Evolutionary conservation across 2,888 invertebrate species (phyloP).

Genomic region (Epinotia nisella): DNA sequence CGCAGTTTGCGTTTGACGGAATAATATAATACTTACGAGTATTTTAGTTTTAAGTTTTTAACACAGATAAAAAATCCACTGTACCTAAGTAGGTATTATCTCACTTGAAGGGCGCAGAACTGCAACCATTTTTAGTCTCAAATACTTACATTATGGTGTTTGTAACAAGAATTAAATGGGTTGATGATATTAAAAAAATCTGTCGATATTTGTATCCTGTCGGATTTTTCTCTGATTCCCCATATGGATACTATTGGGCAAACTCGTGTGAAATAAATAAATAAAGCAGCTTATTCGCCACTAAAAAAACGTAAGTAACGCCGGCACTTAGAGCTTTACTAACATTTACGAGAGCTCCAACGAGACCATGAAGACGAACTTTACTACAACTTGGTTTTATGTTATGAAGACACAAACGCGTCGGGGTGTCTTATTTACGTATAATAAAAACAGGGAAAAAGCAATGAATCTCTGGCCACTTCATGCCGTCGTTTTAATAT

Average conservation of each 20-base stretch:
- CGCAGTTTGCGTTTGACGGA: too few species aligned
- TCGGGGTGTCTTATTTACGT: slow-evolving; percentile 79
- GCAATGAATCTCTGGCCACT: slow-evolving; percentile 84
- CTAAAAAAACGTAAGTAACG: slow-evolving; percentile 52
- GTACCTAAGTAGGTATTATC: too few species aligned
- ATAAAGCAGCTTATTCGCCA: slow-evolving; percentile 39
- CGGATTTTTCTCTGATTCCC: too few species aligned
- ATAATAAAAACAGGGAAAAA: slow-evolving; percentile 83
- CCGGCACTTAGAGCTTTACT: slow-evolving; percentile 62
- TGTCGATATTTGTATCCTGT: too few species aligned
- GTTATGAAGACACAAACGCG: slow-evolving; percentile 78
- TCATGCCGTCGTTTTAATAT: slow-evolving; percentile 83
- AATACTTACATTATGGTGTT: too few species aligned
- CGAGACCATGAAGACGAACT: slow-evolving; percentile 66
- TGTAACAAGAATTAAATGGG: too few species aligned
- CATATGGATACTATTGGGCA: neutral
- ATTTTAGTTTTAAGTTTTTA: too few species aligned
- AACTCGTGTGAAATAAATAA: slow-evolving; percentile 33
- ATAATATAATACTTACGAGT: too few species aligned
- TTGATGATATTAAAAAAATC: too few species aligned
- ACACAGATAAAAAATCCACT: too few species aligned
- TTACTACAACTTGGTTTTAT: slow-evolving; percentile 78
- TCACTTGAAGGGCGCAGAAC: too few species aligned
- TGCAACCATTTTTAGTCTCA: too few species aligned
- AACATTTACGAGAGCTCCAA: slow-evolving; percentile 71